Conservation (phyloP, 1,140 invertebrate species). For the Papilio glaucus region DNA sequence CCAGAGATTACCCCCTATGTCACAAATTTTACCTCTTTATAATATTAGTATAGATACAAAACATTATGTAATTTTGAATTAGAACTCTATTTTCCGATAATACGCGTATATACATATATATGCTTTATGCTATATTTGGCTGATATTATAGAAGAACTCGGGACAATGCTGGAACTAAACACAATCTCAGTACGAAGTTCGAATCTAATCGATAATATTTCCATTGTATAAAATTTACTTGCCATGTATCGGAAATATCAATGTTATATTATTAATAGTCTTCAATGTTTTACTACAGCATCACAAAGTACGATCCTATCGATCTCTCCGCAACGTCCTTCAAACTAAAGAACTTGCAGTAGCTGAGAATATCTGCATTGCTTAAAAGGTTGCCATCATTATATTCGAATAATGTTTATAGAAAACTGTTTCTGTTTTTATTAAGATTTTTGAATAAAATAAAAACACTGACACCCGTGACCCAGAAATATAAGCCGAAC, state of each 20-base stretch:
- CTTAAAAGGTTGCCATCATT: background rate
- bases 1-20: too few relatives aligned
- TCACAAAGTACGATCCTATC: background rate
- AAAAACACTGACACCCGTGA: too few relatives aligned
- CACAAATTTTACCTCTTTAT: too few relatives aligned
- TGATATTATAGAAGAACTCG: too few relatives aligned
- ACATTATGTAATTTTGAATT: too few relatives aligned
- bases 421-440: background rate
- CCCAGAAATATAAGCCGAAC: background rate
- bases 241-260: background rate
- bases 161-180: background rate
- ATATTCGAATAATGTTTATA: background rate
- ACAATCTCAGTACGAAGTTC: background rate
- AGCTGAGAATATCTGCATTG: background rate
- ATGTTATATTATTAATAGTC: too few relatives aligned
- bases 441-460: background rate
- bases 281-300: background rate
- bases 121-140: too few relatives aligned
- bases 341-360: constrained; percentile 5
- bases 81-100: too few relatives aligned
- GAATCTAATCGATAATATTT: background rate
- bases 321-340: constrained; percentile 4
- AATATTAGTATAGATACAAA: too few relatives aligned
- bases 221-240: background rate
- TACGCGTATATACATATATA: too few relatives aligned